These are phyloP conservation scores for Schlechtendalia chinensis DNA, from an alignment of 1,140 invertebrate genomes.

Conservation along the genomic window DNA sequence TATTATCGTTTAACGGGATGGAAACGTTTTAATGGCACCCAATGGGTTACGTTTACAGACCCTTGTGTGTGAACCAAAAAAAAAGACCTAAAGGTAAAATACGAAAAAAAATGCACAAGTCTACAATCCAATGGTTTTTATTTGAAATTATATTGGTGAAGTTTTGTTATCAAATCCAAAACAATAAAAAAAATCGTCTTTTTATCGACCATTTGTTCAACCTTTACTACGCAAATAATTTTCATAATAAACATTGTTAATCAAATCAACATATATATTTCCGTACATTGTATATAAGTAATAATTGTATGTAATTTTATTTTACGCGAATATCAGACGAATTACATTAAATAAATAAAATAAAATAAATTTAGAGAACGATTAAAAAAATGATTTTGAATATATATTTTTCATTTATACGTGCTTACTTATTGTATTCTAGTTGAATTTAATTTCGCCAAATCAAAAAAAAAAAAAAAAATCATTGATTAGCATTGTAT, in stretches of 20 bases:
- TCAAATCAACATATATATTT: too few species aligned
- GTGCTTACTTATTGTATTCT: too few species aligned
- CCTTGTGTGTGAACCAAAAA: background rate
- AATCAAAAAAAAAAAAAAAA: too few species aligned
- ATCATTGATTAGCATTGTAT: too few species aligned
- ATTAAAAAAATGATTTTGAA: too few species aligned
- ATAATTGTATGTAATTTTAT: too few species aligned
- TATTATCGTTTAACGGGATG: conserved; percentile 25
- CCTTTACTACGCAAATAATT: background rate
- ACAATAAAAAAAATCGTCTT: background rate
- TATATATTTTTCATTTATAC: too few species aligned
- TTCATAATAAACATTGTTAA: background rate
- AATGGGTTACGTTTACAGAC: background rate
- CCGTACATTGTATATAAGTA: too few species aligned
- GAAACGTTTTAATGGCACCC: conserved; percentile 14
- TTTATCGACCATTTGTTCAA: background rate
- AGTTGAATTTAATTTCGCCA: too few species aligned
- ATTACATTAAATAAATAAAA: too few species aligned
- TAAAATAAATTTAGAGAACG: too few species aligned
- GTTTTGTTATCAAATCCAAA: background rate
- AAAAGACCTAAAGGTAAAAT: conserved; percentile 2
- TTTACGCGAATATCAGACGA: too few species aligned
- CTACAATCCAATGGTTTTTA: background rate
- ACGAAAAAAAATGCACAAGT: background rate
- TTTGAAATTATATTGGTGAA: background rate